These are phyloP conservation scores for Dione vanillae DNA, from an alignment of 2,888 invertebrate genomes.

Conservation along the genomic window DNA sequence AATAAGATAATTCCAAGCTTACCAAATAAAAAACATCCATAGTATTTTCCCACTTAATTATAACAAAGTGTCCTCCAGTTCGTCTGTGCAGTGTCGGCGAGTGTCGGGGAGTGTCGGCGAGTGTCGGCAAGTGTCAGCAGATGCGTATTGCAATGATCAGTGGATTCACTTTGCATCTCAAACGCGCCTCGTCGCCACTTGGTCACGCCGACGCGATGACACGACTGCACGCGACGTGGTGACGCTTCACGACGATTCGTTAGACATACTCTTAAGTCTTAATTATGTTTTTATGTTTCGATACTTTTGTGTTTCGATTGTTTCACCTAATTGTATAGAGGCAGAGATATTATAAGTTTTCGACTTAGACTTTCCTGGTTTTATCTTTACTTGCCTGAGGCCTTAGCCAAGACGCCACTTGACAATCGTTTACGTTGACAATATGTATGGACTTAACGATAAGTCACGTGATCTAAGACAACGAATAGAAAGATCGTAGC, in stretches of 20 bases:
- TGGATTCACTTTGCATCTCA: conserved; percentile 45
- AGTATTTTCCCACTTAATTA: conserved; percentile 22
- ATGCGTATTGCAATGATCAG: conserved; percentile 22
- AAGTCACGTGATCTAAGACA: too few species aligned
- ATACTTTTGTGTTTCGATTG: neutral
- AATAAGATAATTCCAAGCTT: neutral
- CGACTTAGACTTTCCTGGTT: too few species aligned
- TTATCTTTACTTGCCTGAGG: too few species aligned
- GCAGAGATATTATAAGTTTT: too few species aligned
- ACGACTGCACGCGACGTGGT: conserved; percentile 5
- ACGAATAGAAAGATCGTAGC: too few species aligned
- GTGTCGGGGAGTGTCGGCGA: neutral
- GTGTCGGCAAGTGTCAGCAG: conserved; percentile 2
- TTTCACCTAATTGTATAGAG: too few species aligned
- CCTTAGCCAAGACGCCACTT: too few species aligned
- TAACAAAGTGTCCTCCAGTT: conserved; percentile 18
- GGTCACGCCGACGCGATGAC: conserved; percentile 33
- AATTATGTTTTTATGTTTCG: conserved; percentile 2
- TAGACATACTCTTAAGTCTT: neutral
- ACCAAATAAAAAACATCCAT: neutral
- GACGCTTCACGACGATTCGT: conserved; percentile 12
- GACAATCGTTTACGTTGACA: too few species aligned
- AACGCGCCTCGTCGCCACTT: conserved; percentile 43
- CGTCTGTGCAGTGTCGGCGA: neutral
- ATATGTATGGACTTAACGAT: too few species aligned